Base-by-base conservation (phyloP, 2,888 invertebrate species). In the Pristionchus maxplancki region DNA sequence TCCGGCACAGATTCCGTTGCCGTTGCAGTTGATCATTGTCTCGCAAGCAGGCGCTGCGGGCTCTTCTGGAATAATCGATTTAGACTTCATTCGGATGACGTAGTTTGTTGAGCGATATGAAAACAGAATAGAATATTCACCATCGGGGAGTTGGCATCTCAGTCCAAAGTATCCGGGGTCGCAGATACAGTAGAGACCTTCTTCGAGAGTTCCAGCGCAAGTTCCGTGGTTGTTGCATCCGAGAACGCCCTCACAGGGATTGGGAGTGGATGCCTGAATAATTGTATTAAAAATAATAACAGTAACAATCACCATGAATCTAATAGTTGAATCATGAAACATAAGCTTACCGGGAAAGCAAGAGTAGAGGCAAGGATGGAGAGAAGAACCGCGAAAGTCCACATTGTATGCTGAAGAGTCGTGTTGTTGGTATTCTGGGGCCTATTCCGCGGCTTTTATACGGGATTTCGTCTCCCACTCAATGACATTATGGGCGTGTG, bases 171-270 rank as follows among this genome's bases (percentile, higher is more conserved):
- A 58, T 58, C 58, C 58, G 24, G 58, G 58, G 24, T 58, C 58
- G n/a, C 58, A 58, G 58, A 58, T 58, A 8, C 58, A 58, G 58
- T 58, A 58, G n/a, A 58, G 58, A n/a, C 58, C 58, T 58, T 58
- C 58, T 4, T 58, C 58, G n/a, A 58, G 58, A 58, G 58, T 58
- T 58, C 58, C 58, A 58, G 58, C 58, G 58, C 58, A 58, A 1
- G 58, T 58, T n/a, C 58, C 58, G 58, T 58, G 58, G 58, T 58
- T 58, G 58, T 58, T 58, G n/a, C 58, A 58, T 58, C 58, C 58
- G 8, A 58, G 58, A 58, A 58, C 58, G 8, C 58, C 58, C 1
- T 58, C 58, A n/a, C 58, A 58, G 8, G 58, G 58, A 24, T 58
- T 58, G 1, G 58, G 58, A 24, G 58, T 58, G 20, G 58, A n/a